phyloP scores from a whole-genome alignment of 2,113 vertebrate genomes.

The Microcebus tavaratra region DNA sequence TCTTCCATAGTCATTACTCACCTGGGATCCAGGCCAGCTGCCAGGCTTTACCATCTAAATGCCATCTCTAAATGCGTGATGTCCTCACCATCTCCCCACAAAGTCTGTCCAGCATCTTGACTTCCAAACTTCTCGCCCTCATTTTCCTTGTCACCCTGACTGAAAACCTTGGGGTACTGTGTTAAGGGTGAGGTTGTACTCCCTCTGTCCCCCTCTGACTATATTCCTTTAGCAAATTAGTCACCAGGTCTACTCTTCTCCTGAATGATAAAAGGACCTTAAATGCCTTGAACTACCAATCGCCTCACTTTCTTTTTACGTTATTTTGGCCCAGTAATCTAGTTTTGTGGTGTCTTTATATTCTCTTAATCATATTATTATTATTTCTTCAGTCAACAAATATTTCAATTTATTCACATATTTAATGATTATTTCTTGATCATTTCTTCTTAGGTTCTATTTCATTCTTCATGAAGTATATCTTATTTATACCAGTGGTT shows the following conservation, averaged over 20 bases:
- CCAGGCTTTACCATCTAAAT: background rate
- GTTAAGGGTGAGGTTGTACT: background rate
- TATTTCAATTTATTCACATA: background rate
- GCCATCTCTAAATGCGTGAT: background rate
- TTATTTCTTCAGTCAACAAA: background rate
- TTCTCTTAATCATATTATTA: background rate
- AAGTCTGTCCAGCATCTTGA: background rate
- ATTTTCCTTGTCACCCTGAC: background rate
- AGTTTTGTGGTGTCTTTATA: background rate
- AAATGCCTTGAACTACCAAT: constrained; percentile 22
- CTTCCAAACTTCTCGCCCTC: background rate
- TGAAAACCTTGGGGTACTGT: background rate
- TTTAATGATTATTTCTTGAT: background rate
- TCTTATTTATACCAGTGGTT: background rate
- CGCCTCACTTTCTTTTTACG: background rate
- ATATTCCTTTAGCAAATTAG: background rate
- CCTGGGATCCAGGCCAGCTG: background rate
- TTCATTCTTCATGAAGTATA: background rate
- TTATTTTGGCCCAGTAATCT: background rate
- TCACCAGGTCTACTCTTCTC: background rate
- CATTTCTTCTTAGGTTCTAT: background rate
- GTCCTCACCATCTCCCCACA: background rate
- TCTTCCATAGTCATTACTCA: background rate
- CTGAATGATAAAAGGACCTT: background rate
- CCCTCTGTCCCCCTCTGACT: background rate